A percentile compares a stretch with the other conserved stretches of the same genome.
Evolutionary conservation across 2,888 invertebrate genomes (phyloP).

Genomic region (Diloba caeruleocephala): DNA sequence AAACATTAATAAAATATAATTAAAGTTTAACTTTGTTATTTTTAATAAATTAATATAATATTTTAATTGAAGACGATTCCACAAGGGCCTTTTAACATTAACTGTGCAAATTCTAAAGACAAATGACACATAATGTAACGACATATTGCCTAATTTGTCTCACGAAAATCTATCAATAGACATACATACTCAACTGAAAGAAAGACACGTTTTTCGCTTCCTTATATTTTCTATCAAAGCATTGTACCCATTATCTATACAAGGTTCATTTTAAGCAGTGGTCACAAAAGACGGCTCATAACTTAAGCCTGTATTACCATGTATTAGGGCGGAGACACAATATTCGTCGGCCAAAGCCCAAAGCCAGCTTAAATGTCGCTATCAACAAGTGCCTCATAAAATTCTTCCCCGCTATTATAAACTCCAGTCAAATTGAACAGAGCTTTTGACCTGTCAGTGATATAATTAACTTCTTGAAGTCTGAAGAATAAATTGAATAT

Average conservation of each 20-base stretch:
- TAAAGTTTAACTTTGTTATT: no score
- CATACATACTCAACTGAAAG: no score
- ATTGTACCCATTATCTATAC: constrained; percentile 38
- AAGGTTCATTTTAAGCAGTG: constrained; percentile 41
- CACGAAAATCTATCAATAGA: constrained; percentile 33
- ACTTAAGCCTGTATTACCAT: constrained; percentile 52
- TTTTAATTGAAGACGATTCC: no score
- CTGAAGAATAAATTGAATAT: constrained; percentile 19
- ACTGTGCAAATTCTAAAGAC: constrained; percentile 14
- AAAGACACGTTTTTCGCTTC: constrained; percentile 25
- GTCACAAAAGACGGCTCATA: constrained; percentile 49
- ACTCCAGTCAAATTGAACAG: constrained; percentile 52
- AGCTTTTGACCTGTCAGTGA: constrained; percentile 42
- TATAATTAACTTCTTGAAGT: constrained; percentile 40
- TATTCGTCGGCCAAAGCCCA: constrained; percentile 51
- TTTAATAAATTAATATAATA: no score
- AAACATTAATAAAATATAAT: no score
- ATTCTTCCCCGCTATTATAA: constrained; percentile 60
- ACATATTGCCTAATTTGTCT: constrained; percentile 38
- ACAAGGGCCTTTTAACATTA: constrained; percentile 26
- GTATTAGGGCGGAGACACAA: constrained; percentile 51
- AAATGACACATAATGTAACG: constrained; percentile 32
- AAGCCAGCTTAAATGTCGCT: constrained; percentile 51
- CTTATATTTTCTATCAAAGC: constrained; percentile 26
- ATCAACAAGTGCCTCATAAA: constrained; percentile 71